These are phyloP conservation scores for Holocentrus rufus DNA, from an alignment of 2,797 vertebrate genomes.

Conservation along the genomic window DNA sequence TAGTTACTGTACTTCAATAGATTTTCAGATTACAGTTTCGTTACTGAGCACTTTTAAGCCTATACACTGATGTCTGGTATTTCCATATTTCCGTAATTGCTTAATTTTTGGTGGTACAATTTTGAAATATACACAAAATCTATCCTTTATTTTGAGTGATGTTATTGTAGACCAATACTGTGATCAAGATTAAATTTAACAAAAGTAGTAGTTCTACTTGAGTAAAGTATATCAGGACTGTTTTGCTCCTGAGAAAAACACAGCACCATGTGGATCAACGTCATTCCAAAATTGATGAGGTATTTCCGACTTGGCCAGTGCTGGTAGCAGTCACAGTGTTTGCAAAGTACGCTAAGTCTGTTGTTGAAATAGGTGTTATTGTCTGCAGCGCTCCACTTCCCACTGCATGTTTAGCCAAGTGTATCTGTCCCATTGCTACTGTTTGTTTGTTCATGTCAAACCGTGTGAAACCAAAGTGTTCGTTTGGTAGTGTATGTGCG, in stretches of 20 bases:
- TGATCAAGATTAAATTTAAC: not conserved
- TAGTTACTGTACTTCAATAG: conserved; percentile 24
- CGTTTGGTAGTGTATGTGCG: conserved; percentile 5
- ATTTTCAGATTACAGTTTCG: conserved; percentile 7
- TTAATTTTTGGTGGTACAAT: too few species aligned
- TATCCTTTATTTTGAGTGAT: too few species aligned
- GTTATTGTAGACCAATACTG: not conserved
- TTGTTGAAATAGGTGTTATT: conserved; percentile 38
- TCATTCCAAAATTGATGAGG: not conserved
- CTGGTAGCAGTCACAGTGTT: conserved; percentile 12
- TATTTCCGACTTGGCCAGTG: not conserved
- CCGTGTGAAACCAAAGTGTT: conserved; percentile 8
- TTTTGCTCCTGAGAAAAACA: not conserved
- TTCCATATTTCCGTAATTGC: too few species aligned
- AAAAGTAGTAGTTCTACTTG: not conserved
- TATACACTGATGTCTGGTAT: too few species aligned
- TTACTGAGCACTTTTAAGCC: not conserved
- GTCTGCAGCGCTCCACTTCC: not conserved
- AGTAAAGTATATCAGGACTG: not conserved
- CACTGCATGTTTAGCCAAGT: conserved; percentile 26
- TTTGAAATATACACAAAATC: too few species aligned
- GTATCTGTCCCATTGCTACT: conserved; percentile 36
- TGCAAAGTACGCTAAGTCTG: conserved; percentile 19
- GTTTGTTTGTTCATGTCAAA: conserved; percentile 43
- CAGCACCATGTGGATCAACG: not conserved